Conservation (phyloP, 1,140 invertebrate species). For the Pseudobourletiella spinata region DNA sequence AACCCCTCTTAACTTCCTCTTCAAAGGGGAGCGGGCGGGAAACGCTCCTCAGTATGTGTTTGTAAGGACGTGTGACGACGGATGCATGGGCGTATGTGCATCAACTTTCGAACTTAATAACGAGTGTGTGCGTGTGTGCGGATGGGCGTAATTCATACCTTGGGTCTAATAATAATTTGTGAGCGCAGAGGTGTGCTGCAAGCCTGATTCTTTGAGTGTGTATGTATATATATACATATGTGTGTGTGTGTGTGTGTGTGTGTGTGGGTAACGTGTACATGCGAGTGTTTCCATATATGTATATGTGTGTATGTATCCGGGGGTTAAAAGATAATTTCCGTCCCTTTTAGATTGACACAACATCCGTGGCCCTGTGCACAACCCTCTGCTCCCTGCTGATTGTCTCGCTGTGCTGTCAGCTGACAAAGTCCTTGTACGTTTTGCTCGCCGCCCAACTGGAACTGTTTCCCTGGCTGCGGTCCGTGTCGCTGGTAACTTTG, state of each 20-base stretch:
- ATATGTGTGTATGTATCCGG: neutral
- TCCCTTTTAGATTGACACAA: constrained; percentile 13
- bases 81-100: neutral
- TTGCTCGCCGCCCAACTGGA: constrained; percentile 20
- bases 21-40: neutral
- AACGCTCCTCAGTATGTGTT: neutral
- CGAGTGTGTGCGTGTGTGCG: neutral
- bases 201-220: too few relatives aligned
- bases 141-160: too few relatives aligned
- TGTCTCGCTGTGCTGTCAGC: constrained; percentile 18
- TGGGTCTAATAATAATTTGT: too few relatives aligned
- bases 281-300: neutral
- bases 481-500: constrained; percentile 22
- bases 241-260: neutral
- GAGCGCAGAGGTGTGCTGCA: too few relatives aligned
- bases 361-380: constrained; percentile 20
- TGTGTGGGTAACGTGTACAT: neutral
- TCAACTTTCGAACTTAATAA: neutral
- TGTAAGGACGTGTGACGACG: neutral
- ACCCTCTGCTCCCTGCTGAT: constrained; percentile 21
- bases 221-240: too few relatives aligned
- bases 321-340: neutral
- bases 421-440: constrained; percentile 23
- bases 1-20: neutral
- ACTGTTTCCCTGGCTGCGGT: constrained; percentile 27